Evolutionary conservation across 2,888 invertebrate genomes (phyloP).

Genomic region (Plebejus anna): DNA sequence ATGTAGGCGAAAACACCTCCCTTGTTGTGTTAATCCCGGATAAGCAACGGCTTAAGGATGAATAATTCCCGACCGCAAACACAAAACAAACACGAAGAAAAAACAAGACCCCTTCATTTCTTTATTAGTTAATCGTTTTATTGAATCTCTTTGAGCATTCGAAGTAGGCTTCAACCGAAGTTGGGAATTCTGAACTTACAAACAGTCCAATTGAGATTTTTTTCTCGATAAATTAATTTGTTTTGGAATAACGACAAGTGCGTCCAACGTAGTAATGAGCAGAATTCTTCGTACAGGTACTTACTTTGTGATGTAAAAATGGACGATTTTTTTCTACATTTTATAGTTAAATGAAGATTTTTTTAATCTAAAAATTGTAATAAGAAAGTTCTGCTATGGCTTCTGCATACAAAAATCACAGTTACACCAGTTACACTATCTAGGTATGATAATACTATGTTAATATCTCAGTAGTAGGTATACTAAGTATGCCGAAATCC

Average conservation of each 20-base stretch:
- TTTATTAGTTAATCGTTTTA: slow-evolving; percentile 29
- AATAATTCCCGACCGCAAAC: slow-evolving; percentile 45
- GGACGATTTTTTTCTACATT: too few relatives aligned
- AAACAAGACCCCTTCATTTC: slow-evolving; percentile 33
- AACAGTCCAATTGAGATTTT: not conserved
- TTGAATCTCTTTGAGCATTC: slow-evolving; percentile 22
- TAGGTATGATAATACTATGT: too few relatives aligned
- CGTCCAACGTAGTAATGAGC: not conserved
- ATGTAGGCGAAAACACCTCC: slow-evolving; percentile 43
- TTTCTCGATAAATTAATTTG: not conserved
- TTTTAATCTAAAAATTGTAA: too few relatives aligned
- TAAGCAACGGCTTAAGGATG: slow-evolving; percentile 44
- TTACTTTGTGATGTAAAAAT: not conserved
- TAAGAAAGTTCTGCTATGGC: too few relatives aligned
- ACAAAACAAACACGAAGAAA: slow-evolving; percentile 46
- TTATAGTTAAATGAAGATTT: too few relatives aligned
- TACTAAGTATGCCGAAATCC: too few relatives aligned
- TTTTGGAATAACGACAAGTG: not conserved
- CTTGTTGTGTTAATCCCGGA: slow-evolving; percentile 43
- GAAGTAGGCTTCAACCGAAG: not conserved
- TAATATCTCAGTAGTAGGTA: too few relatives aligned
- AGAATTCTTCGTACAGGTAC: not conserved
- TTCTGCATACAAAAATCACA: too few relatives aligned
- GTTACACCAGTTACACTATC: too few relatives aligned
- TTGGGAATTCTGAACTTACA: not conserved